phyloP scores from a whole-genome alignment of 1,140 invertebrate genomes.

The Colletes gigas region DNA sequence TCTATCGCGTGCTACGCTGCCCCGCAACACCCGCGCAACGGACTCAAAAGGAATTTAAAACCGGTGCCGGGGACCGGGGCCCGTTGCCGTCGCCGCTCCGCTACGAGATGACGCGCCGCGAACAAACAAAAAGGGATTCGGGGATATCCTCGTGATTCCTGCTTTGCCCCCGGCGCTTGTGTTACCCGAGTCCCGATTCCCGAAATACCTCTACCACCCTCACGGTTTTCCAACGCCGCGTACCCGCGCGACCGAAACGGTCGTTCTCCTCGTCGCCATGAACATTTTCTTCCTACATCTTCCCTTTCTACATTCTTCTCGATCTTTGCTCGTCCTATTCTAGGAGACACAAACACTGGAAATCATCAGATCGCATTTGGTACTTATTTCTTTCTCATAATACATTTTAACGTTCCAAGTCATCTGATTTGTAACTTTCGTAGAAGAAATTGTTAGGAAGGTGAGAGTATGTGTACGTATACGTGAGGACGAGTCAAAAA shows the following conservation, averaged over 20 bases:
- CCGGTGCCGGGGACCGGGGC: constrained; percentile 69
- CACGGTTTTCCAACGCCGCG: background rate
- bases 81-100: constrained; percentile 29
- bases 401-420: no score
- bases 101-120: constrained; percentile 52
- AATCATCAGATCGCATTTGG: no score
- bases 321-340: no score
- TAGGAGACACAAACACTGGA: no score
- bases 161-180: constrained; percentile 40
- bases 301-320: no score
- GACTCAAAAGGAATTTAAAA: constrained; percentile 81
- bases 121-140: constrained; percentile 43
- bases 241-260: background rate
- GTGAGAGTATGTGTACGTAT: no score
- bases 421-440: no score
- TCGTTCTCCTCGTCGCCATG: background rate
- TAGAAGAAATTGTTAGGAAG: no score
- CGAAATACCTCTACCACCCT: constrained; percentile 16
- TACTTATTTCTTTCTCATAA: no score
- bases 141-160: constrained; percentile 42
- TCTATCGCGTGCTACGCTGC: constrained; percentile 60
- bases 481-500: no score
- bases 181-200: constrained; percentile 57
- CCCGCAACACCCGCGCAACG: constrained; percentile 59
- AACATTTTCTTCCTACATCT: background rate